phyloP scores from a whole-genome alignment of 2,888 invertebrate species.

The Phytoseiulus persimilis region DNA sequence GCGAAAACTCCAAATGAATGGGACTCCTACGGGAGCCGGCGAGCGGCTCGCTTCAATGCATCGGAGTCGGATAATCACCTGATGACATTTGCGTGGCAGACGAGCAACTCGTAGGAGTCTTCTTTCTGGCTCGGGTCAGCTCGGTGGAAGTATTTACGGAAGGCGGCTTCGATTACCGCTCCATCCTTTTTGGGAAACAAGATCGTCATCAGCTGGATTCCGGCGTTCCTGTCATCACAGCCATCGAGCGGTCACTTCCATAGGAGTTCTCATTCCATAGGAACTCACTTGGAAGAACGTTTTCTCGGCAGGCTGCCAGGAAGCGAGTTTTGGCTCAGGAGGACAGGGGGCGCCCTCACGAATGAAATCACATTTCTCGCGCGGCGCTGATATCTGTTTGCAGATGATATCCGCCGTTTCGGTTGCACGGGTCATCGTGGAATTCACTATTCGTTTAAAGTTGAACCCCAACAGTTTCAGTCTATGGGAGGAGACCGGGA shows the following conservation, averaged over 20 bases:
- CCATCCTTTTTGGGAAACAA: constrained; percentile 64
- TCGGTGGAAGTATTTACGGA: constrained; percentile 81
- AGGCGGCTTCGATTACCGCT: constrained; percentile 88
- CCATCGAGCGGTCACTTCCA: too few relatives aligned
- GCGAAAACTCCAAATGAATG: background rate
- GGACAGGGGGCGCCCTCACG: constrained; percentile 90
- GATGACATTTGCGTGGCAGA: constrained; percentile 97
- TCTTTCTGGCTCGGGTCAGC: constrained; percentile 69
- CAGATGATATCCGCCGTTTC: constrained; percentile 80
- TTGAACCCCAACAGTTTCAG: constrained; percentile 67
- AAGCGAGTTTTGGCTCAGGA: constrained; percentile 79
- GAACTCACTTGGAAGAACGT: background rate
- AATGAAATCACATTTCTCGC: constrained; percentile 64
- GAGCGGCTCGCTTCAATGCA: constrained; percentile 43
- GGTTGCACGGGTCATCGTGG: constrained; percentile 85
- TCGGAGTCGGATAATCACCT: constrained; percentile 54
- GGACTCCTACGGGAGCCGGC: background rate
- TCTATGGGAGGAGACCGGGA: constrained; percentile 50
- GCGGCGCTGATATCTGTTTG: constrained; percentile 58
- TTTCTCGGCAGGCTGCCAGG: constrained; percentile 47
- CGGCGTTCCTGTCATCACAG: too few relatives aligned
- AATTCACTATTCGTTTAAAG: constrained; percentile 70
- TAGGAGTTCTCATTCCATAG: background rate
- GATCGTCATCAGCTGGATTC: too few relatives aligned
- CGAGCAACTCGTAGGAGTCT: constrained; percentile 78